Percentiles rank a stretch among this genome's conserved stretches.
Evolutionary conservation across 2,888 invertebrate species (phyloP).

Genomic region (Empis livida): DNA sequence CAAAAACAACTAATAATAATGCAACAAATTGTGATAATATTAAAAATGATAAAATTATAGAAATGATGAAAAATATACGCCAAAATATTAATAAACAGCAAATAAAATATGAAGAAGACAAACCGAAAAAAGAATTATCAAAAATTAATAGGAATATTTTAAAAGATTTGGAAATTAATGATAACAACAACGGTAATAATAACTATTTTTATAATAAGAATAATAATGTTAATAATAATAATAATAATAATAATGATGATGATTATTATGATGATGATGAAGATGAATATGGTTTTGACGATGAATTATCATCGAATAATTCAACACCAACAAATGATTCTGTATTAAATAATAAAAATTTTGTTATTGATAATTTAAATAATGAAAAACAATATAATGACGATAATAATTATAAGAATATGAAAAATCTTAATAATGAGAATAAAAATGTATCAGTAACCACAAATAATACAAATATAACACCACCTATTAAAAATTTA

Average conservation of each 20-base stretch:
- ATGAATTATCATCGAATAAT: background rate
- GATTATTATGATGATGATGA: slow-evolving; percentile 15
- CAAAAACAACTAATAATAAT: slow-evolving; percentile 1
- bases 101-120: slow-evolving; percentile 4
- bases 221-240: background rate
- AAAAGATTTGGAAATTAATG: background rate
- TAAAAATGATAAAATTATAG: slow-evolving; percentile 7
- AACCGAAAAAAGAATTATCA: background rate
- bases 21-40: slow-evolving; percentile 20
- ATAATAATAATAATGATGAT: background rate
- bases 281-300: slow-evolving; percentile 8
- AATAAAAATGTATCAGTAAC: background rate
- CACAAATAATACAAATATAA: background rate
- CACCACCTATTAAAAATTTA: too few species aligned
- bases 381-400: background rate
- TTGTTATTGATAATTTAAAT: background rate
- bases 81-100: slow-evolving; percentile 11
- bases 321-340: slow-evolving; percentile 1
- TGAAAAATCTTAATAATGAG: background rate
- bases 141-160: too few species aligned
- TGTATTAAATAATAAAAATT: background rate
- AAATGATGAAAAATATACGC: slow-evolving; percentile 3
- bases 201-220: background rate
- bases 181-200: too few species aligned
- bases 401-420: background rate